These are phyloP conservation scores for Poeciliopsis retropinna DNA, from an alignment of 2,113 vertebrate genomes.

Conservation along the genomic window DNA sequence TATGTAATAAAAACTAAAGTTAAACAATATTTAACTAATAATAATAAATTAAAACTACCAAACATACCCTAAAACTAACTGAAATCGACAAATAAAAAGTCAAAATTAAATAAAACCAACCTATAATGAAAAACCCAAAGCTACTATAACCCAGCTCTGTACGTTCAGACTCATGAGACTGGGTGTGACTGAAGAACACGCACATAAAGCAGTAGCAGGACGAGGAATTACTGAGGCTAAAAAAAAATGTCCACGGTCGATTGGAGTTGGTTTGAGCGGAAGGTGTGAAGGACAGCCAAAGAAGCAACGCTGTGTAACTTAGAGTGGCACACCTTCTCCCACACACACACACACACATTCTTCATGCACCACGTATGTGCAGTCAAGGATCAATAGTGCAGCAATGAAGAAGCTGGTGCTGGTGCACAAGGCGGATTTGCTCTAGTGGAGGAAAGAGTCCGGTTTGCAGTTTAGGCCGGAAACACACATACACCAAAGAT, in stretches of 20 bases:
- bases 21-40: too few relatives aligned
- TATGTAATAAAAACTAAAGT: too few relatives aligned
- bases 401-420: background rate
- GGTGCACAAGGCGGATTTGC: background rate
- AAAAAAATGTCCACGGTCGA: conserved; percentile 50
- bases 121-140: too few relatives aligned
- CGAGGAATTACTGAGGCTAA: conserved; percentile 16
- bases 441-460: background rate
- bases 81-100: too few relatives aligned
- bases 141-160: conserved; percentile 15
- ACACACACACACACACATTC: background rate
- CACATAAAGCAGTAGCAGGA: background rate
- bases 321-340: background rate
- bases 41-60: too few relatives aligned
- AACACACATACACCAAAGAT: background rate
- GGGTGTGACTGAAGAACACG: conserved; percentile 31
- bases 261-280: conserved; percentile 55
- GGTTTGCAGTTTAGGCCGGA: background rate
- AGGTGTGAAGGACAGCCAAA: conserved; percentile 65
- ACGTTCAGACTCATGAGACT: conserved; percentile 56
- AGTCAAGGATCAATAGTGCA: background rate
- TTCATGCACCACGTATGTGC: background rate
- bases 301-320: conserved; percentile 61
- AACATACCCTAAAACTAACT: too few relatives aligned
- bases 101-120: too few relatives aligned